Evolutionary conservation across 2,888 invertebrate species (phyloP).

Genomic region (Synanthedon vespiformis): DNA sequence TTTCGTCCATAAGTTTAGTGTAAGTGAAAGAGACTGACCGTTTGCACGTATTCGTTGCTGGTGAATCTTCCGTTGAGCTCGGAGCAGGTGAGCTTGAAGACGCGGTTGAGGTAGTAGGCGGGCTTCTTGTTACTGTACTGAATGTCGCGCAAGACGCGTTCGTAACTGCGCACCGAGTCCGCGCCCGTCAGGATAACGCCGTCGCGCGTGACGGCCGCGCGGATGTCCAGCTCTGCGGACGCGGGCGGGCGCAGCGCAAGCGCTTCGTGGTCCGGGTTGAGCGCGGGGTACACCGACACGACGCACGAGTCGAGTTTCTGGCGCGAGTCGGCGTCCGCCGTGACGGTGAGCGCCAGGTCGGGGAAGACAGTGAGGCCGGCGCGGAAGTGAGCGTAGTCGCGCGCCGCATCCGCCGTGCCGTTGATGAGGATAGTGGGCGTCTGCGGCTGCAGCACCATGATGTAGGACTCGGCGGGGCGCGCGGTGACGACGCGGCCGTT

Average conservation of each 20-base stretch:
- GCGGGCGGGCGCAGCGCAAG: constrained; percentile 79
- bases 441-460: constrained; percentile 88
- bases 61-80: constrained; percentile 93
- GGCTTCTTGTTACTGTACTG: constrained; percentile 97
- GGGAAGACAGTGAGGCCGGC: constrained; percentile 90
- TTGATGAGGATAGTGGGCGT: constrained; percentile 86
- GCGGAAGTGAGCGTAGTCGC: constrained; percentile 87
- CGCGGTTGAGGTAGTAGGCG: constrained; percentile 93
- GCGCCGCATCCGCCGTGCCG: constrained; percentile 84
- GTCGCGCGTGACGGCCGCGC: constrained; percentile 90
- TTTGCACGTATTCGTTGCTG: constrained; percentile 95
- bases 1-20: no score
- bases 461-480: constrained; percentile 83
- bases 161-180: constrained; percentile 82
- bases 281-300: constrained; percentile 92
- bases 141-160: constrained; percentile 79
- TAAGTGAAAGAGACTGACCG: constrained; percentile 59
- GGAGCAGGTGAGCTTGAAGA: constrained; percentile 95
- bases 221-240: constrained; percentile 74
- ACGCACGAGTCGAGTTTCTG: constrained; percentile 92
- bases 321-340: constrained; percentile 16
- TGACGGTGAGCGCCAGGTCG: constrained; percentile 82
- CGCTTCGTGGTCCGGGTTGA: constrained; percentile 96
- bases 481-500: constrained; percentile 80
- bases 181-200: constrained; percentile 86